A percentile compares a stretch with the other conserved stretches of the same genome.
phyloP scores from a whole-genome alignment of 1,140 invertebrate species.

The Drosophila ananassae region DNA sequence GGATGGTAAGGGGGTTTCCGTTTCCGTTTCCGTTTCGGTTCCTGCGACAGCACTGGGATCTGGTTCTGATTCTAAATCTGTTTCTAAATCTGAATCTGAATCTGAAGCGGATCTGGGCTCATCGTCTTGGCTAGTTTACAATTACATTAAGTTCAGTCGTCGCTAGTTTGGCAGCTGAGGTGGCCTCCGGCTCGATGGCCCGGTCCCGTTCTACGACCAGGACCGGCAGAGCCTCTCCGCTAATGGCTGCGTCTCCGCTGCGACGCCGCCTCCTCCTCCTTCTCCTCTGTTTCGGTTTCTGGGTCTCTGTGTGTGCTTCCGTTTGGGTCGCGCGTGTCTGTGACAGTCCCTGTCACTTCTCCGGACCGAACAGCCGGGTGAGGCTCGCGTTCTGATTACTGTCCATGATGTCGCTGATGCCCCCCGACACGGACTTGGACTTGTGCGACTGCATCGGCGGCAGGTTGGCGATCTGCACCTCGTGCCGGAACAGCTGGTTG shows the following conservation, averaged over 20 bases:
- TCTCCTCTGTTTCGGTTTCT: background rate
- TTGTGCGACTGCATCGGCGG: constrained; percentile 86
- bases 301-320: background rate
- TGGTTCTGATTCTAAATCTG: too few relatives aligned
- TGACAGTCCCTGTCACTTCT: constrained; percentile 63
- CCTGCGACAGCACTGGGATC: too few relatives aligned
- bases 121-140: constrained; percentile 65
- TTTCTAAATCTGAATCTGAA: too few relatives aligned
- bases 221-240: background rate
- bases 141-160: constrained; percentile 73
- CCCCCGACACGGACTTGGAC: constrained; percentile 41
- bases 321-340: too few relatives aligned
- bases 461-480: constrained; percentile 92
- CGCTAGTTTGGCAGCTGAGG: constrained; percentile 50
- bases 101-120: background rate
- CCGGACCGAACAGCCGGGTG: constrained; percentile 58
- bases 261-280: constrained; percentile 31
- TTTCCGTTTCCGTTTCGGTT: too few relatives aligned
- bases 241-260: constrained; percentile 26
- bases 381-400: constrained; percentile 74
- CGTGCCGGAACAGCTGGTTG: constrained; percentile 93
- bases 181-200: constrained; percentile 21
- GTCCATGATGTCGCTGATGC: constrained; percentile 63
- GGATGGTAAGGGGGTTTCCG: background rate
- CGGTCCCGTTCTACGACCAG: constrained; percentile 3